Base-by-base conservation (phyloP, 2,797 vertebrate genomes). In the Phrynocephalus vlangalii region DNA sequence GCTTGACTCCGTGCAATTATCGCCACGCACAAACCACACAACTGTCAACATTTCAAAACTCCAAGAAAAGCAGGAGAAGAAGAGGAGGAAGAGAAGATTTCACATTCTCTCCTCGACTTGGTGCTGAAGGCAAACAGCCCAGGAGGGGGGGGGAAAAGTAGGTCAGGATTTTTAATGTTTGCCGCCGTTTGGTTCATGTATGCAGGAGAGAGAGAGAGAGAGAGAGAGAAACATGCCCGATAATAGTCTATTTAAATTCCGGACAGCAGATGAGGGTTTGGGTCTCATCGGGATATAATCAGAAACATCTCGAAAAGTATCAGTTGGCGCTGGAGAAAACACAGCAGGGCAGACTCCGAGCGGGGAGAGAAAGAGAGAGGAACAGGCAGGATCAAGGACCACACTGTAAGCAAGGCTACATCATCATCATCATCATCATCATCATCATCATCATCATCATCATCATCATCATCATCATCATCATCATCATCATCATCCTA, bases 41-140 rank as follows among this genome's bases (percentile, higher is more conserved):
- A 60, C 81, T 79, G 86, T 83, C 87, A 88, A 50, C 9, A n/a
- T 66, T 88, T 79, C 82, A 71, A 66, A 79, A 84, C 33, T 52
- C 38, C 75, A 18, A 72, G 56, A 50, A 79, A 73, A 84, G 38
- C 38, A 44, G 38, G 3, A 44, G 38, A 44, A 44, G 38, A 44
- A 44, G 38, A 44, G 38, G 38, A 44, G 38, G 38, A 33, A 79
- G 66, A 88, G 30, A 48, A 70, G 81, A 70, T 88, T 71, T 50
- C 71, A 16, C 24, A 8, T 38, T 77, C 48, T 30, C 48, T 75
- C 67, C 30, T 68, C 18, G 75, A 71, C 75, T 83, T 66, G 15
- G 22, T 13, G 5, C 85, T 60, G 82, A 79, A 84, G 13, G 76
- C 82, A 56, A 56, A 56, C 71, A 84, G 52, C 76, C 68, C 22